phyloP scores from a whole-genome alignment of 2,113 vertebrate species.

The Tragelaphus strepsiceros region DNA sequence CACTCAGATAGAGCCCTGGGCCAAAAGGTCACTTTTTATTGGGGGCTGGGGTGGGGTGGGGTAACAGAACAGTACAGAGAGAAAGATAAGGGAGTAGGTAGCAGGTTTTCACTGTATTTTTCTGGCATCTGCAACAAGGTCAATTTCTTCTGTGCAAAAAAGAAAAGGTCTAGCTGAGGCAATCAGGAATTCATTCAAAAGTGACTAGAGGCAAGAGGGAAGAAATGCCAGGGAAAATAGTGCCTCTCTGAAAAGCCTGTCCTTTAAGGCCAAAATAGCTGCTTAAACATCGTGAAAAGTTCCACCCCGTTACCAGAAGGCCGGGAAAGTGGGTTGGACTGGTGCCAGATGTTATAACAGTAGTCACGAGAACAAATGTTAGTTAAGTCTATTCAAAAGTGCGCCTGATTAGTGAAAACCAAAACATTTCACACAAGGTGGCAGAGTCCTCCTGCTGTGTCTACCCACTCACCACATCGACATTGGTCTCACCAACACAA shows the following conservation, averaged over 20 bases:
- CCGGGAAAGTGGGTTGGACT: not conserved
- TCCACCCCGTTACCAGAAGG: not conserved
- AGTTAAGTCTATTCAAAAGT: not conserved
- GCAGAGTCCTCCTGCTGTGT: not conserved
- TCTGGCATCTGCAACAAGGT: not conserved
- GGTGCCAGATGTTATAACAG: not conserved
- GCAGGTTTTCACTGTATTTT: not conserved
- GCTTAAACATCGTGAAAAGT: not conserved
- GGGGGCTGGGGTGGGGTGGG: not conserved
- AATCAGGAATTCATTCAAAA: constrained; percentile 23
- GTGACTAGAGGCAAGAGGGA: not conserved
- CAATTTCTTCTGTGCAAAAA: constrained; percentile 39
- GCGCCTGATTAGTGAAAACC: not conserved
- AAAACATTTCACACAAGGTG: not conserved
- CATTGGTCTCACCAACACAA: not conserved
- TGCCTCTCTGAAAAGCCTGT: not conserved
- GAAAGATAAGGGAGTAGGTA: not conserved
- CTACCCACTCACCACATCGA: not conserved
- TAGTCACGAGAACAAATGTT: not conserved
- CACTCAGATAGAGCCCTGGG: not conserved
- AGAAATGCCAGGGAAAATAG: not conserved
- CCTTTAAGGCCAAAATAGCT: constrained; percentile 19
- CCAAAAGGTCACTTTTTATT: constrained; percentile 40
- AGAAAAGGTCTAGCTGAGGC: not conserved
- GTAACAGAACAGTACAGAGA: not conserved